Percentiles rank a stretch among this genome's conserved stretches.
Conservation (phyloP, 2,888 invertebrate species). For the Cataglyphis altisquamis region DNA sequence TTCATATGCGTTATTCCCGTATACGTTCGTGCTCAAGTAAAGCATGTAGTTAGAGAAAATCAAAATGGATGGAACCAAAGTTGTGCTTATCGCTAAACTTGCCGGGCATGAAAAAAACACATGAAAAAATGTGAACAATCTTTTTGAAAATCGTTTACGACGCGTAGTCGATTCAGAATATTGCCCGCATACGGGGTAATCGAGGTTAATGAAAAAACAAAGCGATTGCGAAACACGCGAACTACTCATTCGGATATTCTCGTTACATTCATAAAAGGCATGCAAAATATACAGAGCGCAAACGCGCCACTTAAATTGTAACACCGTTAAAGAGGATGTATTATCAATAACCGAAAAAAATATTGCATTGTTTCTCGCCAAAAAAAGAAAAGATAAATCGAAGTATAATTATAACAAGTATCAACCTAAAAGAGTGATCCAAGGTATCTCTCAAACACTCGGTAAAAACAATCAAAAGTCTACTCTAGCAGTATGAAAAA, state of each 20-base stretch:
- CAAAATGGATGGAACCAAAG: slow-evolving; percentile 31
- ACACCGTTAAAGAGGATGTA: neutral
- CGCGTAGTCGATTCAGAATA: slow-evolving; percentile 41
- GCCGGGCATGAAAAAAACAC: slow-evolving; percentile 6
- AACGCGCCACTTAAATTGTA: slow-evolving; percentile 33
- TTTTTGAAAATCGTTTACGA: slow-evolving; percentile 49
- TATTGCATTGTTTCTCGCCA: neutral
- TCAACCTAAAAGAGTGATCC: neutral
- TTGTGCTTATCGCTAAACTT: slow-evolving; percentile 29
- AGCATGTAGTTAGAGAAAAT: neutral
- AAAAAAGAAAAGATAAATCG: neutral
- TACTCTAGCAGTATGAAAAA: too few relatives aligned
- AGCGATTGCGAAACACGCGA: slow-evolving; percentile 49
- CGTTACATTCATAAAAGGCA: slow-evolving; percentile 50
- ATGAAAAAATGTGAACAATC: slow-evolving; percentile 45
- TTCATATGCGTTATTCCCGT: neutral
- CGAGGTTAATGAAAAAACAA: slow-evolving; percentile 57
- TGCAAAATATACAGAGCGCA: slow-evolving; percentile 16
- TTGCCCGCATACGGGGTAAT: slow-evolving; percentile 37
- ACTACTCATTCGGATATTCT: slow-evolving; percentile 50
- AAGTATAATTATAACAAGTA: neutral
- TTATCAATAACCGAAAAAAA: neutral
- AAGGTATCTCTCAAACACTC: neutral
- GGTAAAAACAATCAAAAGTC: neutral
- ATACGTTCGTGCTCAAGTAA: slow-evolving; percentile 19